These are phyloP conservation scores for Holcopasites calliopsidis DNA, from an alignment of 1,140 invertebrate species.

Conservation along the genomic window DNA sequence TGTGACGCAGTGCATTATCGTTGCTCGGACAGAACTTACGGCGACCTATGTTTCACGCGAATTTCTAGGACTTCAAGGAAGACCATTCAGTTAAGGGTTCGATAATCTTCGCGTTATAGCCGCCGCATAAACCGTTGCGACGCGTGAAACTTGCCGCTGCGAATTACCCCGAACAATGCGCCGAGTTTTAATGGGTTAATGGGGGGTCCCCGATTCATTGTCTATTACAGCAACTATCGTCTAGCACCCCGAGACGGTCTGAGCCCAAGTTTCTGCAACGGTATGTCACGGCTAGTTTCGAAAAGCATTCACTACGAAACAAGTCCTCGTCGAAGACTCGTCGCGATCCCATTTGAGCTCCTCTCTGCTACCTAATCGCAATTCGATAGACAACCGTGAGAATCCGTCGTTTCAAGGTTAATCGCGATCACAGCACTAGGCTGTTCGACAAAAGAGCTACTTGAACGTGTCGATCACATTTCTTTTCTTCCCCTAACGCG, in stretches of 20 bases:
- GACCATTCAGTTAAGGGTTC: conserved; percentile 3
- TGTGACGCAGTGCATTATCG: background rate
- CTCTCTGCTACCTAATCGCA: too few species aligned
- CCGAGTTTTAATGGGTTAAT: conserved; percentile 1
- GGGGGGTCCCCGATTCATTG: background rate
- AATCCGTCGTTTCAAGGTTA: background rate
- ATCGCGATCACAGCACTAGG: background rate
- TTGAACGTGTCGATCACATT: too few species aligned
- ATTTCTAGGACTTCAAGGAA: conserved; percentile 46
- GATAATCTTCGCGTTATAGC: conserved; percentile 28
- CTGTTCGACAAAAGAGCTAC: too few species aligned
- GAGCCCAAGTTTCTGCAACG: background rate
- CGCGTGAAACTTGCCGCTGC: background rate
- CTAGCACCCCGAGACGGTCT: background rate
- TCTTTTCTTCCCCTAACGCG: too few species aligned
- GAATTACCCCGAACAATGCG: conserved; percentile 2
- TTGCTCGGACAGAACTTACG: background rate
- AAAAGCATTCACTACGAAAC: background rate
- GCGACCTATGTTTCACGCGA: conserved; percentile 1
- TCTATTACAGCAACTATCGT: background rate
- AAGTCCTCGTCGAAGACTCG: background rate
- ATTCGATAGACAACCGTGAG: background rate
- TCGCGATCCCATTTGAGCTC: too few species aligned
- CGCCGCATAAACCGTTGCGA: background rate
- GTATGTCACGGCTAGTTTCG: background rate